phyloP scores from a whole-genome alignment of 2,888 invertebrate species.

The Andricus curvator region DNA sequence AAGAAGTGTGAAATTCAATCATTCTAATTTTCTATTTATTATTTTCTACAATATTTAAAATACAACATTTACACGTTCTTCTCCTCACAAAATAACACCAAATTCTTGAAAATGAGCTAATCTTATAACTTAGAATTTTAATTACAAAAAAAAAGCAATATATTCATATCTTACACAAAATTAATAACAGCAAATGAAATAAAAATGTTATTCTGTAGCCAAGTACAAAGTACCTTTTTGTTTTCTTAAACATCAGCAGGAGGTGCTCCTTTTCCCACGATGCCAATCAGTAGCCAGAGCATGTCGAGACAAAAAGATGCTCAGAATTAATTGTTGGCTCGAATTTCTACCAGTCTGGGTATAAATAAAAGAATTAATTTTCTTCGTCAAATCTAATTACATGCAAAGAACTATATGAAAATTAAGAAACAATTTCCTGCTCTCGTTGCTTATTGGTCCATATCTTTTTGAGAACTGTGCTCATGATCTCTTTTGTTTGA shows the following conservation, averaged over 20 bases:
- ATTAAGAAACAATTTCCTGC: conserved; percentile 18
- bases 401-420: background rate
- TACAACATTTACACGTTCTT: conserved; percentile 43
- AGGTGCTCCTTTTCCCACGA: conserved; percentile 15
- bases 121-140: too few species aligned
- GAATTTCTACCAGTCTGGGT: background rate
- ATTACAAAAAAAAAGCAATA: too few species aligned
- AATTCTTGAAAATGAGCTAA: too few species aligned
- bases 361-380: background rate
- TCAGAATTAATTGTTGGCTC: background rate
- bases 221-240: background rate
- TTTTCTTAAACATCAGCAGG: background rate
- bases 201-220: background rate
- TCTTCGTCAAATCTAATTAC: conserved; percentile 9
- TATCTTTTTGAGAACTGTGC: background rate
- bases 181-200: too few species aligned
- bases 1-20: background rate
- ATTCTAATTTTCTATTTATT: background rate
- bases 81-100: too few species aligned
- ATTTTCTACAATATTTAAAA: conserved; percentile 40
- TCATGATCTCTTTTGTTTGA: background rate
- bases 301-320: conserved; percentile 30
- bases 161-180: too few species aligned
- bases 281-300: conserved; percentile 16
- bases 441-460: conserved; percentile 23